A percentile compares a stretch with the other conserved stretches of the same genome.
These are phyloP conservation scores for Dermatemys mawii DNA, from an alignment of 2,113 vertebrate genomes.

Conservation along the genomic window DNA sequence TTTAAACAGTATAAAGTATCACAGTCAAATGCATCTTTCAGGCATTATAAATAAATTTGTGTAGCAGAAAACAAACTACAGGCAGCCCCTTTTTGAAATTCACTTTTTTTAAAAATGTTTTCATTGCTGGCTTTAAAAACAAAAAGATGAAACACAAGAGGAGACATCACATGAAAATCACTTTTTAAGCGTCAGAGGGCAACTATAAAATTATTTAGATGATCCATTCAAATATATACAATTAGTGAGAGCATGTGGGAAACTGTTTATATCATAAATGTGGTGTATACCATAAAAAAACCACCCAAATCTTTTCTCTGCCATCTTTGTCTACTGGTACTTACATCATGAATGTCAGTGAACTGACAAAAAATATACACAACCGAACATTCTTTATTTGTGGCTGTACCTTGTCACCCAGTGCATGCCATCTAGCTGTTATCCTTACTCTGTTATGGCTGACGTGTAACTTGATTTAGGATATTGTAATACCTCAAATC, in stretches of 20 bases:
- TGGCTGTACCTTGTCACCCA: no score
- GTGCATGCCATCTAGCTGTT: background rate
- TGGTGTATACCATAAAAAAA: background rate
- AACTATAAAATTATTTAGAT: slow-evolving; percentile 35
- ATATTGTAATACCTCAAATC: background rate
- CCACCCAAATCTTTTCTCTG: background rate
- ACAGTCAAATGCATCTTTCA: slow-evolving; percentile 29
- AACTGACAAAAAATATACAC: background rate
- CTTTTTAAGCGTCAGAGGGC: background rate
- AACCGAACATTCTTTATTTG: no score
- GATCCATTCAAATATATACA: background rate
- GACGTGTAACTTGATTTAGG: background rate
- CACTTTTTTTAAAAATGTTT: slow-evolving; percentile 18
- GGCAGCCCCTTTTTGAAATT: slow-evolving; percentile 15
- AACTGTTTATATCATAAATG: background rate
- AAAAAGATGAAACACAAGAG: slow-evolving; percentile 10
- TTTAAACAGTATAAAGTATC: background rate
- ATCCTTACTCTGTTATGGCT: background rate
- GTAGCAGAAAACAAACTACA: slow-evolving; percentile 43
- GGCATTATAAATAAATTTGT: slow-evolving; percentile 55
- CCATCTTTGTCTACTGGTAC: background rate
- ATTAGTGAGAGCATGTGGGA: background rate
- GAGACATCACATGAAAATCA: background rate
- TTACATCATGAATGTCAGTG: background rate
- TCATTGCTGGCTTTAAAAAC: slow-evolving; percentile 10